phyloP scores from a whole-genome alignment of 2,797 vertebrate genomes.

The Tympanoctomys barrerae region DNA sequence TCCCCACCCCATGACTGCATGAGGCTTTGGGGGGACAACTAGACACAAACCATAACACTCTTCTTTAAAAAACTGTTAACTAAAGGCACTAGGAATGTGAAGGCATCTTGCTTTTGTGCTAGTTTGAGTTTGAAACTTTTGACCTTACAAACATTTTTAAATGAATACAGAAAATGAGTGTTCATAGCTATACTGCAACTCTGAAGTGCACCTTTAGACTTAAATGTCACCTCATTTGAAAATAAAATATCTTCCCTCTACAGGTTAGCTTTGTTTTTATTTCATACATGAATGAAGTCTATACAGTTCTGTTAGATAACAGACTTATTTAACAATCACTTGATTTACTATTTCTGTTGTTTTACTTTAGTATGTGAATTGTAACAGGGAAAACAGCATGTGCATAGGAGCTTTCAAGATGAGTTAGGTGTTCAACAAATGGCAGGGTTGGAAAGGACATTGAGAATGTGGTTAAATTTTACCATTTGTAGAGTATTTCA shows the following conservation, averaged over 20 bases:
- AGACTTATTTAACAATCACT: background rate
- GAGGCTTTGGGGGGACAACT: no score
- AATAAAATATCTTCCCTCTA: background rate
- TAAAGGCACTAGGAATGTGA: background rate
- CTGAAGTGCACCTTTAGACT: background rate
- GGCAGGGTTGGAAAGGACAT: background rate
- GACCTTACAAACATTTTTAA: constrained; percentile 17
- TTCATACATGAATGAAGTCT: background rate
- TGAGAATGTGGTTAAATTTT: background rate
- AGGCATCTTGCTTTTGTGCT: background rate
- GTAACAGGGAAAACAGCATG: background rate
- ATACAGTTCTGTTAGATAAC: background rate
- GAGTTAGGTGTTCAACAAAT: constrained; percentile 20
- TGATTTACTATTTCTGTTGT: background rate
- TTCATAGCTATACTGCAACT: background rate
- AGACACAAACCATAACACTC: no score
- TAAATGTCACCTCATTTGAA: constrained; percentile 39
- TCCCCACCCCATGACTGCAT: no score
- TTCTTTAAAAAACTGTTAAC: constrained; percentile 11
- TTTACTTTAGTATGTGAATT: background rate
- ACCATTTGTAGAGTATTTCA: background rate
- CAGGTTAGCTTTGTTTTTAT: background rate
- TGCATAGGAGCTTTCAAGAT: constrained; percentile 18
- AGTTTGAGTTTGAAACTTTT: constrained; percentile 20
- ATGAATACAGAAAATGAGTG: constrained; percentile 23